Conservation (phyloP, 2,888 invertebrate genomes). For the Agrotis segetum region DNA sequence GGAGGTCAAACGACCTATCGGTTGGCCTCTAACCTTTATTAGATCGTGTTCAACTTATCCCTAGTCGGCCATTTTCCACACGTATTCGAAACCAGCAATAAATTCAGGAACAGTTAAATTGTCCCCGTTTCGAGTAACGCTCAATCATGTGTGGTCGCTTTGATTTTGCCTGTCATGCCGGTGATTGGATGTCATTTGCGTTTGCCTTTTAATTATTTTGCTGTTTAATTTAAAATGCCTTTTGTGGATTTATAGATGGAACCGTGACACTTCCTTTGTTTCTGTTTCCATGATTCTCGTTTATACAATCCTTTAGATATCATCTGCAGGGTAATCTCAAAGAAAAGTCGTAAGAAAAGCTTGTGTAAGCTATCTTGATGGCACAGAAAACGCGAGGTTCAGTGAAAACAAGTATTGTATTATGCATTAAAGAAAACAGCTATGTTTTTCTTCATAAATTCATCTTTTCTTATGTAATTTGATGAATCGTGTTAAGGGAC, state of each 20-base stretch:
- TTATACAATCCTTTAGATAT: too few species aligned
- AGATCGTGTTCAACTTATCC: constrained; percentile 33
- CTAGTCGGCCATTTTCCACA: constrained; percentile 27
- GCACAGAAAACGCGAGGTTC: background rate
- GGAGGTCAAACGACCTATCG: constrained; percentile 41
- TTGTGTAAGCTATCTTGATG: background rate
- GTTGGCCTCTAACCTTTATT: constrained; percentile 53
- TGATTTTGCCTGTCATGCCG: constrained; percentile 6
- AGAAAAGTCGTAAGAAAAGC: background rate
- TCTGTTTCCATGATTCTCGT: background rate
- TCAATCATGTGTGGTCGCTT: constrained; percentile 17
- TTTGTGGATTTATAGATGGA: background rate
- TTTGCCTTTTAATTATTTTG: constrained; percentile 2
- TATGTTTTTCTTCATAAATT: too few species aligned
- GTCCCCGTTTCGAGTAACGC: background rate
- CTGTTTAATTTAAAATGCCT: constrained; percentile 17
- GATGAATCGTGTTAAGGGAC: background rate
- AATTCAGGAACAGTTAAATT: constrained; percentile 14
- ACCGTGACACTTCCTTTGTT: background rate
- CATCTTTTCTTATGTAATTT: constrained; percentile 2
- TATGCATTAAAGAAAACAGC: background rate
- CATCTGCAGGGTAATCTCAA: background rate
- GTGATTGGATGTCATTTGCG: constrained; percentile 17
- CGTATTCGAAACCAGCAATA: constrained; percentile 10
- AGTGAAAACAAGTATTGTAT: background rate